phyloP scores from a whole-genome alignment of 2,888 invertebrate species.

The Mesorhabditis spiculigera region DNA sequence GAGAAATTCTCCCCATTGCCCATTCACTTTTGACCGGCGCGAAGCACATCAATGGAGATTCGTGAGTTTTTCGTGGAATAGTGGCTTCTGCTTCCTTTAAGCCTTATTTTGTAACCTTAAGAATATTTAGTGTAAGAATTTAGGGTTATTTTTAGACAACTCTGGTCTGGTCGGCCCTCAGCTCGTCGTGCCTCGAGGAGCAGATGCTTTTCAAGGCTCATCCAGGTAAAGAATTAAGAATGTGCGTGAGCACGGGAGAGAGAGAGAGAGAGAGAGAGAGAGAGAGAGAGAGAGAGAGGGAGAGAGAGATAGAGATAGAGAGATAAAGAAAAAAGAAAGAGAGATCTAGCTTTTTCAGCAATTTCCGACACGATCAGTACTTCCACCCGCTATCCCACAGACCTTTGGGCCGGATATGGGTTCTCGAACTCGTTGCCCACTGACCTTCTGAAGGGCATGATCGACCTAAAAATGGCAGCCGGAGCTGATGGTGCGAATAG shows the following conservation, averaged over 20 bases:
- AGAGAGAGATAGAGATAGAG: background rate
- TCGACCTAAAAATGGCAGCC: background rate
- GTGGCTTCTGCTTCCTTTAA: background rate
- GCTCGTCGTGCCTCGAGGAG: background rate
- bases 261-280: too few species aligned
- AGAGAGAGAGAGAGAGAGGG: too few species aligned
- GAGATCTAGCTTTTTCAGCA: constrained; percentile 16
- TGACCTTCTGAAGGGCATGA: constrained; percentile 39
- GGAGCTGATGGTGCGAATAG: background rate
- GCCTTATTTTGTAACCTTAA: background rate
- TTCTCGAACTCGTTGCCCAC: constrained; percentile 54
- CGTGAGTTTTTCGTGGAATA: background rate
- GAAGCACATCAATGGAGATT: constrained; percentile 36
- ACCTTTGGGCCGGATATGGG: constrained; percentile 49
- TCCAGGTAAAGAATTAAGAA: too few species aligned
- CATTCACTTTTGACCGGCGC: constrained; percentile 49
- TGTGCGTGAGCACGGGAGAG: too few species aligned
- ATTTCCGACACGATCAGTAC: constrained; percentile 25
- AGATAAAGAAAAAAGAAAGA: too few species aligned
- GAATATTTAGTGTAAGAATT: background rate
- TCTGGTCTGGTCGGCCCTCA: background rate
- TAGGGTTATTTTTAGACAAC: background rate
- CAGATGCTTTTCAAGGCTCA: constrained; percentile 1
- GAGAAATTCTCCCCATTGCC: constrained; percentile 53
- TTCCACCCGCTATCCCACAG: constrained; percentile 38